Evolutionary conservation across 2,888 invertebrate genomes (phyloP), one percentile per base, ranked within the genome.

Genomic region (Sinodicranocentrus sp.): DNA sequence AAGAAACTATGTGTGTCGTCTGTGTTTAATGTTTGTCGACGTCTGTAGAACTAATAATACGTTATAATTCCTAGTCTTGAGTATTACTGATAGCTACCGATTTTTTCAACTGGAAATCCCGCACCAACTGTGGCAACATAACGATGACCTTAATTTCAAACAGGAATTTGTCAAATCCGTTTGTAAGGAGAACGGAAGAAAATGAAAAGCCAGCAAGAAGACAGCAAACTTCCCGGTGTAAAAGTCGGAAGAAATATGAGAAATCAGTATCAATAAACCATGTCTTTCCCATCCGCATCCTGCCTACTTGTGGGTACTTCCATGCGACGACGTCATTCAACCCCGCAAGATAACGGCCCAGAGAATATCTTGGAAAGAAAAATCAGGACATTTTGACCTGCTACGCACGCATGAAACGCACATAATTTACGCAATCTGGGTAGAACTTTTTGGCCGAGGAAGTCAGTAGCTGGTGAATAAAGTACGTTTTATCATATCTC

Each of bases 181-280:
- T 39, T 39, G 39, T n/a, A 33, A 43, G 17, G 33, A 57, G 33
- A 68, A 13, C 15, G 68, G n/a, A 48, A 6, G 48, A 68, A 44
- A 52, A 25, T 61, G 48, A 67, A 33, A 33, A 33, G 65, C 59
- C 59, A 59, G n/a, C 76, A 63, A 17, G 43, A 52, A 75, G 23
- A 48, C 61, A 43, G 63, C 70, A 39, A 59, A 79, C 26, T 43
- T 72, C 13, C n/a, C 63, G 25, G 19, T 21, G 65, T 39, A 72
- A 80, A 79, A 71, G 13, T 72, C 72, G 25, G n/a, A 57, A 68
- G 75, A 76, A 82, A 76, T 82, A 76, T 82, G 82, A 82, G 82
- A 76, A 71, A 71, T 75, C 63, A 76, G 70, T n/a, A 65, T 39
- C 61, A 82, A 76, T 82, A 82, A 82, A 82, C 43, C 83, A 77